phyloP scores from a whole-genome alignment of 2,113 vertebrate genomes.

The Aramus guarauna region DNA sequence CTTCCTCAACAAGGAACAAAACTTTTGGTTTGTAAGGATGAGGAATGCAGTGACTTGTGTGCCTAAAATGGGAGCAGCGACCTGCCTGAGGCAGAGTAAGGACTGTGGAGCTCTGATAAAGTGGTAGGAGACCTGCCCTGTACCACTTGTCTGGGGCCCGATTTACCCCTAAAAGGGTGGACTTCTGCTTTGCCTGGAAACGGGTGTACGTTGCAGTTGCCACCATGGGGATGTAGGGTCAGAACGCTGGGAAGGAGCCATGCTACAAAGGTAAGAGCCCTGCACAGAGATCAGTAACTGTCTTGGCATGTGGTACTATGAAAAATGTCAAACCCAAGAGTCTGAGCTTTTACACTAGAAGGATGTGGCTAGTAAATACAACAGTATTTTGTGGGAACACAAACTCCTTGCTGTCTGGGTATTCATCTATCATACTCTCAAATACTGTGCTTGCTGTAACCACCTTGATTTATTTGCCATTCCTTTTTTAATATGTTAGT shows the following conservation, averaged over 20 bases:
- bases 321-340: not conserved
- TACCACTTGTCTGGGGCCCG: not conserved
- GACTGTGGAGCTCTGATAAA: not conserved
- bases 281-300: not conserved
- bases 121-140: not conserved
- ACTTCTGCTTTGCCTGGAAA: not conserved
- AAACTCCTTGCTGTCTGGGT: not conserved
- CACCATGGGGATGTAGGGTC: accelerated
- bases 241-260: not conserved
- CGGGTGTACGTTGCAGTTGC: not conserved
- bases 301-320: too few species aligned
- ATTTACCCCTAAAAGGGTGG: not conserved
- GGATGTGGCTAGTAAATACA: not conserved
- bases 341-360: not conserved
- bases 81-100: not conserved
- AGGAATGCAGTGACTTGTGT: not conserved
- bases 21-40: not conserved
- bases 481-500: not conserved
- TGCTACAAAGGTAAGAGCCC: not conserved
- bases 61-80: not conserved
- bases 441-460: not conserved
- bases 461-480: not conserved
- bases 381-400: not conserved
- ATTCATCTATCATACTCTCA: not conserved
- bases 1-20: not conserved